A percentile compares a stretch with the other conserved stretches of the same genome.
Conservation (phyloP, 2,888 invertebrate genomes). For the Pandemis cinnamomeana region DNA sequence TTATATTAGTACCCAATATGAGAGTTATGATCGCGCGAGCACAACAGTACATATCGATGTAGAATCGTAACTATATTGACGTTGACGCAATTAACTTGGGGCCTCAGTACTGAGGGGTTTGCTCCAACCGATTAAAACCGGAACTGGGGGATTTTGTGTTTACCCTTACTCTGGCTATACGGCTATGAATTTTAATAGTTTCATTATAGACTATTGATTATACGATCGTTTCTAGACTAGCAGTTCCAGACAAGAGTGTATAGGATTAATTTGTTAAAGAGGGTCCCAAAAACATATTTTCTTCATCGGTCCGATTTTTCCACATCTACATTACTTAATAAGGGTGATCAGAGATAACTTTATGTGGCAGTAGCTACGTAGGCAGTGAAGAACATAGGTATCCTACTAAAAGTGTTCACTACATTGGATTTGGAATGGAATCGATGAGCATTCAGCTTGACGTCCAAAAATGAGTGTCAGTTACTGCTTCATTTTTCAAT, state of each 20-base stretch:
- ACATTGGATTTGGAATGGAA: background rate
- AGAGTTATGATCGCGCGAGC: constrained; percentile 47
- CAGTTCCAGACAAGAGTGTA: background rate
- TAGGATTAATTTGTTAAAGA: background rate
- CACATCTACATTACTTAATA: background rate
- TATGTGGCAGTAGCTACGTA: background rate
- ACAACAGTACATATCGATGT: constrained; percentile 43
- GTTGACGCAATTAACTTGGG: constrained; percentile 59
- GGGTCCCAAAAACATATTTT: background rate
- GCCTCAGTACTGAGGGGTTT: constrained; percentile 57
- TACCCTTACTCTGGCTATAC: constrained; percentile 16
- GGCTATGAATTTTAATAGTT: constrained; percentile 11
- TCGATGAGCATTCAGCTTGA: background rate
- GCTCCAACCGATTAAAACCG: constrained; percentile 61
- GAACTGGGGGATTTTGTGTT: constrained; percentile 44
- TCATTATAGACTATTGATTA: background rate
- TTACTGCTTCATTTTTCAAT: constrained; percentile 25
- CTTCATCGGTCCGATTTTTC: background rate
- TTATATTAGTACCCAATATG: constrained; percentile 53
- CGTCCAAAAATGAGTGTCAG: background rate
- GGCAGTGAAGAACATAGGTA: too few species aligned
- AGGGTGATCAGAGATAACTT: background rate
- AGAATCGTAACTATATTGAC: constrained; percentile 48
- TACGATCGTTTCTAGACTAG: background rate
- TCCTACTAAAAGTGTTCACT: too few species aligned